Conservation (phyloP, 2,113 vertebrate species). For the Cyphomyrus discorhynchus region DNA sequence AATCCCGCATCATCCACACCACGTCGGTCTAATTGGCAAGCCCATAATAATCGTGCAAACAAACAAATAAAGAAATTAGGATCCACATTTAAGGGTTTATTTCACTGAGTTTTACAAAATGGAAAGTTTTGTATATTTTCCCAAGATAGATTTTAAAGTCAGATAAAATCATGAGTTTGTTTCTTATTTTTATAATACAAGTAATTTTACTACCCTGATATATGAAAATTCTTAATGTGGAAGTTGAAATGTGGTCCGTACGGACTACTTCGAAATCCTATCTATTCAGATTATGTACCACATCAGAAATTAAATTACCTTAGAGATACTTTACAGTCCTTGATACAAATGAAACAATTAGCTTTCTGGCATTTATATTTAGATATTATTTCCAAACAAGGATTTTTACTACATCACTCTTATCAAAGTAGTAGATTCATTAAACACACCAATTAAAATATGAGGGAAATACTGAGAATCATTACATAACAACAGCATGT, state of each 20-base stretch:
- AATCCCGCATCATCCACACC: neutral
- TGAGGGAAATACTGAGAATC: neutral
- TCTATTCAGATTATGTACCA: neutral
- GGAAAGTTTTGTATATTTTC: neutral
- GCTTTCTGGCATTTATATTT: neutral
- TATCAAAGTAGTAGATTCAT: neutral
- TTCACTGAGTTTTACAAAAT: neutral
- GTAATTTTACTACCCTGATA: neutral
- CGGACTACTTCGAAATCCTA: neutral
- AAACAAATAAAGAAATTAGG: neutral
- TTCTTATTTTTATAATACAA: neutral
- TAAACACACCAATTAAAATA: neutral
- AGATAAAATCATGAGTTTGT: neutral
- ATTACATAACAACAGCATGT: neutral
- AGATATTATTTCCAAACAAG: neutral
- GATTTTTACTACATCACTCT: neutral
- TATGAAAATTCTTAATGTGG: neutral
- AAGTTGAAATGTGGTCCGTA: neutral
- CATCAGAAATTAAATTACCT: neutral
- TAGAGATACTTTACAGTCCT: neutral
- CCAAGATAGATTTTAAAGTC: neutral
- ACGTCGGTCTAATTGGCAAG: neutral
- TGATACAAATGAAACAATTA: neutral
- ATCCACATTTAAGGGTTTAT: neutral
- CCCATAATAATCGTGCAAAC: neutral